These are phyloP conservation scores for Syritta pipiens DNA, from an alignment of 2,888 invertebrate species.

Conservation along the genomic window DNA sequence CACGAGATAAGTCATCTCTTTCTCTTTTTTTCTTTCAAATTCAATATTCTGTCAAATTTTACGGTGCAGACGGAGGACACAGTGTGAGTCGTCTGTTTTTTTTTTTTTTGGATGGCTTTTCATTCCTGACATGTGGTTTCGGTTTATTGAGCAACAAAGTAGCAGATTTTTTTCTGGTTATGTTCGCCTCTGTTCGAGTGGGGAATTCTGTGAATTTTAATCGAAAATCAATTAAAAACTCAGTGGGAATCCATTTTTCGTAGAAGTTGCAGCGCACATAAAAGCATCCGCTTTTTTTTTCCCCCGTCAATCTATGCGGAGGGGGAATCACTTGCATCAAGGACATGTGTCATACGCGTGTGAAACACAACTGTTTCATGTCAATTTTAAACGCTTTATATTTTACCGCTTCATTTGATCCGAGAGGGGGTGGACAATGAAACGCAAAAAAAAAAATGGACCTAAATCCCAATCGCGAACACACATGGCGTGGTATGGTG, in stretches of 20 bases:
- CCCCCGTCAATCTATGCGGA: constrained; percentile 23
- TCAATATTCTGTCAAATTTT: too few species aligned
- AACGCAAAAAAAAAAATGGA: not conserved
- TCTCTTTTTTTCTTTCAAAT: too few species aligned
- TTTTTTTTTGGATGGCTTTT: not conserved
- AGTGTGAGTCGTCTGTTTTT: not conserved
- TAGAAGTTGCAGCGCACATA: not conserved
- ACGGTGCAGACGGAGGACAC: too few species aligned
- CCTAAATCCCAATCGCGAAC: not conserved
- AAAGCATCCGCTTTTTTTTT: constrained; percentile 1
- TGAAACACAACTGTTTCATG: constrained; percentile 4
- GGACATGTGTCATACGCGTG: constrained; percentile 10
- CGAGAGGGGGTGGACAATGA: not conserved
- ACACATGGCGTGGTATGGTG: not conserved
- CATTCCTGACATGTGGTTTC: constrained; percentile 1
- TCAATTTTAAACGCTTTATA: constrained; percentile 18
- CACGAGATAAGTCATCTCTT: too few species aligned
- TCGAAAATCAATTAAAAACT: constrained; percentile 32
- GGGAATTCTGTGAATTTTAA: constrained; percentile 11
- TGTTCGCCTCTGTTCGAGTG: not conserved
- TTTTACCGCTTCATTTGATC: not conserved
- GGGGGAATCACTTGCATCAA: constrained; percentile 28
- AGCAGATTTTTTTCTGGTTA: not conserved
- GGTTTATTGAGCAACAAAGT: not conserved
- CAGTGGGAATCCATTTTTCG: not conserved